Conservation (phyloP, 2,888 invertebrate genomes). For the Tridacna crocea region DNA sequence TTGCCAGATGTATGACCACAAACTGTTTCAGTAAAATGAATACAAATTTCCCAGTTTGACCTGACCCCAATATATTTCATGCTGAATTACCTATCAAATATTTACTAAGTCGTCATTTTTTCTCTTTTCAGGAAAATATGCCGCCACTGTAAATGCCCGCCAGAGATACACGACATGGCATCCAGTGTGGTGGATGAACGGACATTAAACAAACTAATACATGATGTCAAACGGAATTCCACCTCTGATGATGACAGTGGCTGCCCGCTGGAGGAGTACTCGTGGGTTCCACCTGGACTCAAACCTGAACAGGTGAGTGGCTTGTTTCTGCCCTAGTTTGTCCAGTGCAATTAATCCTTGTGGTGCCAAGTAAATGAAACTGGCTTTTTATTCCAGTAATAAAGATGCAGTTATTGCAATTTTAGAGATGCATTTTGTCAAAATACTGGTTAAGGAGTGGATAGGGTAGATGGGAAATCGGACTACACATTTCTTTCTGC, state of each 20-base stretch:
- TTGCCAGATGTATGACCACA: no score
- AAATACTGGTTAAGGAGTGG: no score
- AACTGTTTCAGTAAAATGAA: no score
- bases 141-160: conserved; percentile 91
- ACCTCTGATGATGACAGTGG: conserved; percentile 99
- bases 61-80: neutral
- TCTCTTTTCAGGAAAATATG: conserved; percentile 91
- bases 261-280: conserved; percentile 98
- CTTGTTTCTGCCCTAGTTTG: no score
- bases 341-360: no score
- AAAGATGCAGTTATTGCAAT: no score
- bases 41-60: no score
- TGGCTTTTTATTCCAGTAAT: no score
- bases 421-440: no score
- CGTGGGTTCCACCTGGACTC: conserved; percentile 98
- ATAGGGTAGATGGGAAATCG: no score
- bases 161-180: conserved; percentile 85
- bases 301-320: conserved; percentile 95
- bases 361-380: no score
- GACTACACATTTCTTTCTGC: no score
- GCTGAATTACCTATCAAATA: neutral
- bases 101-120: neutral
- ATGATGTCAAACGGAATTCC: conserved; percentile 85
- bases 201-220: conserved; percentile 68
- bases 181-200: conserved; percentile 68